A percentile compares a stretch with the other conserved stretches of the same genome.
Conservation (phyloP, 2,113 vertebrate genomes). For the Nycticorax nycticorax region DNA sequence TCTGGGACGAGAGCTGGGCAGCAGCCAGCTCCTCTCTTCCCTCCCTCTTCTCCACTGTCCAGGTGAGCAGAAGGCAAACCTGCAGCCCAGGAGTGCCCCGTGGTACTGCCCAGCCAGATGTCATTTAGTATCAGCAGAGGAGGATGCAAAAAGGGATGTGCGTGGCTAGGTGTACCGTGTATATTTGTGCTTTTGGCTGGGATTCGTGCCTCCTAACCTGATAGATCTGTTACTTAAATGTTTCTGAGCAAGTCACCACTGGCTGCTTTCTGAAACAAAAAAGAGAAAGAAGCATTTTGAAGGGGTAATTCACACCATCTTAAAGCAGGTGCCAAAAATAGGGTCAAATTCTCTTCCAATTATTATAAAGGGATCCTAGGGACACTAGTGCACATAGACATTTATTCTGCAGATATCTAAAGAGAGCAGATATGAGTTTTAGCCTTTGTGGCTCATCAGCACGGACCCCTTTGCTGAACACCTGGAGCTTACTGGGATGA, state of each 20-base stretch:
- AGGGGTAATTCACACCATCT: neutral
- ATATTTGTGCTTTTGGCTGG: neutral
- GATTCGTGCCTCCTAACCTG: neutral
- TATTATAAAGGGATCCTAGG: neutral
- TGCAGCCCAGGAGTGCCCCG: neutral
- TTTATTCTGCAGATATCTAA: neutral
- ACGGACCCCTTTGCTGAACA: neutral
- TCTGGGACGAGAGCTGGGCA: neutral
- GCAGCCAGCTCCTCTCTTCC: neutral
- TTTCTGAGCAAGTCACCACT: neutral
- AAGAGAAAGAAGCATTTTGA: neutral
- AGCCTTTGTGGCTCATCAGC: neutral
- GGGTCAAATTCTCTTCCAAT: neutral
- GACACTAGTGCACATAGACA: neutral
- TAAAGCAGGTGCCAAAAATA: neutral
- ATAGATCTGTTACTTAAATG: neutral
- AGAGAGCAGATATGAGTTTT: neutral
- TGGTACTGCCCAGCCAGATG: neutral
- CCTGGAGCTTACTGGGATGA: neutral
- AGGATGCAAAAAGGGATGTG: neutral
- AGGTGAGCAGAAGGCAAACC: neutral
- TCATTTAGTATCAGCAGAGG: neutral
- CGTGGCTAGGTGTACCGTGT: rapidly evolving
- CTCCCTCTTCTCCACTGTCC: neutral
- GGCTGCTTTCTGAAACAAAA: neutral